A percentile compares a stretch with the other conserved stretches of the same genome.
Conservation (phyloP, 2,888 invertebrate species). For the Horisme vitalbata region DNA sequence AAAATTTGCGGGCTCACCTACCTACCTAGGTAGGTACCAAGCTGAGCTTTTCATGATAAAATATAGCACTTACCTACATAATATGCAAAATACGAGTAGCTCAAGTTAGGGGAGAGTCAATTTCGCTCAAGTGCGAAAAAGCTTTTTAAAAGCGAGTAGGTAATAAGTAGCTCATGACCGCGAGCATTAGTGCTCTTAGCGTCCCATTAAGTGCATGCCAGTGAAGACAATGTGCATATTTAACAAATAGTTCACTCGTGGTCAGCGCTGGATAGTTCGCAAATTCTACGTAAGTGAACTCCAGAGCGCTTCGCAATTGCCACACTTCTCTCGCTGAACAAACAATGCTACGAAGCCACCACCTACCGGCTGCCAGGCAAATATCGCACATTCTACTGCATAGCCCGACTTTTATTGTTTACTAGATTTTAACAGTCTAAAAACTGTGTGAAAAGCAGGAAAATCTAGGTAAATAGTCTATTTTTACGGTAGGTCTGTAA, state of each 20-base stretch:
- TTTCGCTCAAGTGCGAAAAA: conserved; percentile 17
- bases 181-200: conserved; percentile 37
- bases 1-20: too few relatives aligned
- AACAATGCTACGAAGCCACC: conserved; percentile 43
- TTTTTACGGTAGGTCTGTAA: conserved; percentile 4
- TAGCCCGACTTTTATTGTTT: conserved; percentile 39
- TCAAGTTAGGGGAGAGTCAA: neutral
- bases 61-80: too few relatives aligned
- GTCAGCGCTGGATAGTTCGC: conserved; percentile 52
- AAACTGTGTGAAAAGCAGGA: conserved; percentile 8
- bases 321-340: conserved; percentile 36
- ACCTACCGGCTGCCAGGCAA: conserved; percentile 30
- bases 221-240: conserved; percentile 47
- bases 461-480: conserved; percentile 2
- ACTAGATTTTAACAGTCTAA: conserved; percentile 30
- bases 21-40: too few relatives aligned
- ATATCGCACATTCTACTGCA: conserved; percentile 49
- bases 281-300: conserved; percentile 54
- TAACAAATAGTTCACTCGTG: conserved; percentile 53
- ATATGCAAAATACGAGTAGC: neutral
- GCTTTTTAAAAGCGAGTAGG: conserved; percentile 21
- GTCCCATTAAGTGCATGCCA: conserved; percentile 40
- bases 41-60: too few relatives aligned
- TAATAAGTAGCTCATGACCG: conserved; percentile 30
- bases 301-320: conserved; percentile 41